These are phyloP conservation scores for Brachionus manjavacas DNA, from an alignment of 1,140 invertebrate genomes.

Conservation along the genomic window DNA sequence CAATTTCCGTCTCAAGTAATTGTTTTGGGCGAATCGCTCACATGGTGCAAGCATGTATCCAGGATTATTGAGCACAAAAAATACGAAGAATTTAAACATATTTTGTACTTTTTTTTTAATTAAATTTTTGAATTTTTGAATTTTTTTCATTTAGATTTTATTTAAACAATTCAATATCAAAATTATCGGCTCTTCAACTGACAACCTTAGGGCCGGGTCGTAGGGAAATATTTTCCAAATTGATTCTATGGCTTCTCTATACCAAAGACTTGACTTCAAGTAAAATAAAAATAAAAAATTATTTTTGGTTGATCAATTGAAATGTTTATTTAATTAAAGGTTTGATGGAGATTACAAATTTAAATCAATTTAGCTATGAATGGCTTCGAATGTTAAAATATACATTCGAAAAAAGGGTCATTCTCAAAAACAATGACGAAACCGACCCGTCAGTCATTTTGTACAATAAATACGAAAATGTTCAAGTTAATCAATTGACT, in stretches of 20 bases:
- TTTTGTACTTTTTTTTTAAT: background rate
- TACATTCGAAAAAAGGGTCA: conserved; percentile 14
- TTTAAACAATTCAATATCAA: conserved; percentile 25
- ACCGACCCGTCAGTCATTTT: conserved; percentile 46
- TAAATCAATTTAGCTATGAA: conserved; percentile 21
- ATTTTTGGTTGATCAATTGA: too few relatives aligned
- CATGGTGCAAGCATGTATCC: conserved; percentile 3
- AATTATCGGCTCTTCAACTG: background rate
- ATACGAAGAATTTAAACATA: background rate
- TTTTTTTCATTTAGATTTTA: background rate
- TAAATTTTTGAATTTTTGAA: background rate
- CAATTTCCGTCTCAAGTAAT: background rate
- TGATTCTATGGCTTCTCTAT: background rate
- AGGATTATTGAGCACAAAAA: conserved; percentile 21
- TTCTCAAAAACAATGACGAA: background rate
- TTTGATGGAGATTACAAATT: background rate
- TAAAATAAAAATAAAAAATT: background rate
- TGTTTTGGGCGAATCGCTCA: background rate
- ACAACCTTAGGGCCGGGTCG: background rate
- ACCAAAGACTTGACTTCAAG: background rate
- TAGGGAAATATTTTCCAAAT: background rate
- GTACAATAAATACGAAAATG: conserved; percentile 40
- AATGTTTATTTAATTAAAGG: background rate
- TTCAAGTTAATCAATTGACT: conserved; percentile 48
- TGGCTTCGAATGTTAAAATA: conserved; percentile 25